These are phyloP conservation scores for Aethes cnicana DNA, from an alignment of 2,888 invertebrate species.

Conservation along the genomic window DNA sequence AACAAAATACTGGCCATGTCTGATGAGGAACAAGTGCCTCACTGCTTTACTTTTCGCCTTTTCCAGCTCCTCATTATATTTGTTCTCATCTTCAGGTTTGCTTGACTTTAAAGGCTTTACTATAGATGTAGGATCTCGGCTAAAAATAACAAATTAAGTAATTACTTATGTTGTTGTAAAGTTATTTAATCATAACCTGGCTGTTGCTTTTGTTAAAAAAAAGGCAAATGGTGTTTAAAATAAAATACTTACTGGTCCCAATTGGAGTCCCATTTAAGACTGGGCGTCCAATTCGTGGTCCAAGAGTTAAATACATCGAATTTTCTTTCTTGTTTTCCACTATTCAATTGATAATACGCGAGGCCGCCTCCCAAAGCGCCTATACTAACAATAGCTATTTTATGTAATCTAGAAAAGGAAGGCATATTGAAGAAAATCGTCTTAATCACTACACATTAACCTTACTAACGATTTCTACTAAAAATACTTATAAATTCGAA, in stretches of 20 bases:
- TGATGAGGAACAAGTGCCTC: conserved; percentile 93
- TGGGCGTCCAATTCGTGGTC: conserved; percentile 86
- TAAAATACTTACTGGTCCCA: conserved; percentile 90
- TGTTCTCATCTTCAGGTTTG: conserved; percentile 84
- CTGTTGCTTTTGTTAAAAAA: too few species aligned
- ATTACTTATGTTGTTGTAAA: not conserved
- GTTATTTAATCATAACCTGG: too few species aligned
- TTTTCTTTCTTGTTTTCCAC: conserved; percentile 64
- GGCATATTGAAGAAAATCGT: conserved; percentile 64
- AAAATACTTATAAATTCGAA: conserved; percentile 5
- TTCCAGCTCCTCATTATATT: conserved; percentile 85
- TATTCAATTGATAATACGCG: conserved; percentile 82
- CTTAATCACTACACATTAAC: conserved; percentile 11
- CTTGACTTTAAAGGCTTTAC: conserved; percentile 82
- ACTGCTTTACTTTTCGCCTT: conserved; percentile 84
- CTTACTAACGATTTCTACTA: conserved; percentile 4
- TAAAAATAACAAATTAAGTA: conserved; percentile 46
- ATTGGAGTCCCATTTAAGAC: conserved; percentile 91
- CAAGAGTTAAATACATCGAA: conserved; percentile 84
- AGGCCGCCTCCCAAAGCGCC: conserved; percentile 86
- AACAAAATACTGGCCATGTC: conserved; percentile 97
- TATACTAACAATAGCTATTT: conserved; percentile 81
- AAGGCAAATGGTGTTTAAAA: conserved; percentile 3
- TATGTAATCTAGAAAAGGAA: conserved; percentile 81
- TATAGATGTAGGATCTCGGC: conserved; percentile 88